A percentile compares a stretch with the other conserved stretches of the same genome.
phyloP scores from a whole-genome alignment of 1,140 invertebrate genomes.

The Lepidurus packardi region DNA sequence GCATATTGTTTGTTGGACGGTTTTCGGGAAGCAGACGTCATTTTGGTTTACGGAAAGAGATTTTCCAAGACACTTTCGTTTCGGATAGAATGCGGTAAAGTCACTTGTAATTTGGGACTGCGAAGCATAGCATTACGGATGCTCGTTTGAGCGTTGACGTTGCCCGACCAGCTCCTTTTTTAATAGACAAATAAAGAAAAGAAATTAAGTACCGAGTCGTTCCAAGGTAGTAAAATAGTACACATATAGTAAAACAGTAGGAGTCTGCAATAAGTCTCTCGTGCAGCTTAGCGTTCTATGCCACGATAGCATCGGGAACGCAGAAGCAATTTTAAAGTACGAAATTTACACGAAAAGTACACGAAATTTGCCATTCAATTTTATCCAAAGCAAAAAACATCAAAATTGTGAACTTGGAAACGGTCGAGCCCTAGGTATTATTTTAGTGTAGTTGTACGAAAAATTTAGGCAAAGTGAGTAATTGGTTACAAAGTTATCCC shows the following conservation, averaged over 20 bases:
- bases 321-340: too few species aligned
- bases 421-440: background rate
- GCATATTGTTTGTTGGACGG: background rate
- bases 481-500: background rate
- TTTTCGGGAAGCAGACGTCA: background rate
- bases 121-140: constrained; percentile 51
- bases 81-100: constrained; percentile 46
- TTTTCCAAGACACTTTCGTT: background rate
- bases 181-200: constrained; percentile 44
- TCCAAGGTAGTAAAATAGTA: background rate
- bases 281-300: too few species aligned
- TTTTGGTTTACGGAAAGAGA: background rate
- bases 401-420: too few species aligned
- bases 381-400: too few species aligned
- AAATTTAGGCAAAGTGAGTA: background rate
- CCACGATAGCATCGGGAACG: too few species aligned
- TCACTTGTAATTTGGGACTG: constrained; percentile 49
- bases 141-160: constrained; percentile 50
- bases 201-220: background rate
- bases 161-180: constrained; percentile 47
- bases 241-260: constrained; percentile 4
- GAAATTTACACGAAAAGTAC: too few species aligned
- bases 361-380: too few species aligned
- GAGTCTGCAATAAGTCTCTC: background rate
- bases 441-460: background rate